phyloP scores from a whole-genome alignment of 1,140 invertebrate species.

The Reticulitermes speratus region DNA sequence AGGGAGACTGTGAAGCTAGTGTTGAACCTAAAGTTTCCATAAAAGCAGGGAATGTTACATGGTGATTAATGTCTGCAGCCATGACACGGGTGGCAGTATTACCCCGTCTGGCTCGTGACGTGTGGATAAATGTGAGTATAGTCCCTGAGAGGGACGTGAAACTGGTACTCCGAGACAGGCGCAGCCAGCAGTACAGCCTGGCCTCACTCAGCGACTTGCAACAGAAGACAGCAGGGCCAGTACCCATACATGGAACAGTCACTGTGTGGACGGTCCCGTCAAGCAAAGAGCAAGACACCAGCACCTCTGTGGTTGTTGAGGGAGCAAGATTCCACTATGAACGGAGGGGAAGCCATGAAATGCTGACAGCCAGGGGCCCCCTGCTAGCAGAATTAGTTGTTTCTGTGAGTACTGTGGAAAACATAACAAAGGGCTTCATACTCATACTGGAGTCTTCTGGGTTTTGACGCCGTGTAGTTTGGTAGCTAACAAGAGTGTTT shows the following conservation, averaged over 20 bases:
- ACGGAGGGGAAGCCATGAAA: conserved; percentile 49
- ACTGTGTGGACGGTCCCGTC: conserved; percentile 29
- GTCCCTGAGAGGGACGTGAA: conserved; percentile 28
- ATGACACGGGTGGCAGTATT: conserved; percentile 54
- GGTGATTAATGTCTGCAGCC: conserved; percentile 44
- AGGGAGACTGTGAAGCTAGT: no score
- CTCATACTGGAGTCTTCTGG: not conserved
- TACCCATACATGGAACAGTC: not conserved
- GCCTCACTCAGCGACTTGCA: not conserved
- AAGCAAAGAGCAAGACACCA: conserved; percentile 33
- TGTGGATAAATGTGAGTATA: conserved; percentile 47
- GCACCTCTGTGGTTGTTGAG: conserved; percentile 47
- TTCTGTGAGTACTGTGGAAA: conserved; percentile 50
- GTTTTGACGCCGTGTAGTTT: not conserved
- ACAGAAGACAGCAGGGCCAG: conserved; percentile 15
- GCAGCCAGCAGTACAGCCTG: not conserved
- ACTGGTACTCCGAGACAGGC: conserved; percentile 18
- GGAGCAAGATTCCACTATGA: conserved; percentile 57
- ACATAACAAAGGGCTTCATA: not conserved
- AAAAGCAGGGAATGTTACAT: no score
- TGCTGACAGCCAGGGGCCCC: conserved; percentile 57
- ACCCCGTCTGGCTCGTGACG: conserved; percentile 46
- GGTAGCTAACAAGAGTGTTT: not conserved
- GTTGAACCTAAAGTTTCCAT: no score
- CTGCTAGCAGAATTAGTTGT: conserved; percentile 56